phyloP scores from a whole-genome alignment of 2,113 vertebrate genomes.

The Atractosteus spatula region DNA sequence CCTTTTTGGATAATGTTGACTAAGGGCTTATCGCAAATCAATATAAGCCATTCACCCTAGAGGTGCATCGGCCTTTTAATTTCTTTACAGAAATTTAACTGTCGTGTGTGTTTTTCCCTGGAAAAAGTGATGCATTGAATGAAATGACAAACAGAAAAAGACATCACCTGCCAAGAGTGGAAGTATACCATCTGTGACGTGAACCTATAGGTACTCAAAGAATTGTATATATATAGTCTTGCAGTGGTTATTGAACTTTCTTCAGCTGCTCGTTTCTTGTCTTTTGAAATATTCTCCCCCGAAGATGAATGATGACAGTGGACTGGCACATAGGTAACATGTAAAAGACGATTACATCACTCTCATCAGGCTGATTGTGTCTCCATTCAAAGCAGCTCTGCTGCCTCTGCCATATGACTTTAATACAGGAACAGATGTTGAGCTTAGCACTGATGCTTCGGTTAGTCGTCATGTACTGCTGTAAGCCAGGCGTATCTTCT shows the following conservation, averaged over 20 bases:
- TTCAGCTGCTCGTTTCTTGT: conserved; percentile 17
- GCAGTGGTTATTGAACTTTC: conserved; percentile 5
- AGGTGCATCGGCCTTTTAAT: no score
- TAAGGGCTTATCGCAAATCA: no score
- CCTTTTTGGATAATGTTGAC: no score
- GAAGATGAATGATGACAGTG: conserved; percentile 58
- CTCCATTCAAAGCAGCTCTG: conserved; percentile 29
- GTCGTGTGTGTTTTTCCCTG: no score
- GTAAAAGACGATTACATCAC: conserved; percentile 64
- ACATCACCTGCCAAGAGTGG: background rate
- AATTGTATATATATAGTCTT: conserved; percentile 5
- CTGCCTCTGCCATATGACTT: conserved; percentile 61
- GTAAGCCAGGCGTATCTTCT: conserved; percentile 47
- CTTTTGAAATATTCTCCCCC: conserved; percentile 18
- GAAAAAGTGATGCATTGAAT: background rate
- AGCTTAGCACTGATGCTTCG: conserved; percentile 38
- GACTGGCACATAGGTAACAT: conserved; percentile 51
- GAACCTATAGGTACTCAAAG: background rate
- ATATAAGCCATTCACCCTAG: no score
- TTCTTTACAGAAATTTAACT: no score
- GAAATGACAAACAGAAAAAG: background rate
- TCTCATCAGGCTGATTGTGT: conserved; percentile 67
- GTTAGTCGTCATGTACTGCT: conserved; percentile 32
- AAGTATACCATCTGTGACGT: background rate
- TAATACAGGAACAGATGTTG: conserved; percentile 71